Evolutionary conservation across 2,113 vertebrate genomes (phyloP), one percentile per base, ranked within the genome.

Genomic region (Panthera uncia): DNA sequence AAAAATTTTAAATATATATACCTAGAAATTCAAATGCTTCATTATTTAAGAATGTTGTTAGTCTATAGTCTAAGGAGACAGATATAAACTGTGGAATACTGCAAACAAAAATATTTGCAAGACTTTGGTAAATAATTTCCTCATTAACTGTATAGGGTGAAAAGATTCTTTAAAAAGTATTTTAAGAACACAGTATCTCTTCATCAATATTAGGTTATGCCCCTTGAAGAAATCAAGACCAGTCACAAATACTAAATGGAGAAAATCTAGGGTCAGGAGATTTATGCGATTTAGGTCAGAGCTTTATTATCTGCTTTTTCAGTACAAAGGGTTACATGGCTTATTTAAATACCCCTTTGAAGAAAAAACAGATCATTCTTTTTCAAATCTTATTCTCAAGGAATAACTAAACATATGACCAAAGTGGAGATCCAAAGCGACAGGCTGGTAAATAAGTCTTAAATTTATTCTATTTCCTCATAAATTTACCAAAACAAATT

Each of bases 401-500:
- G 27, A 92, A 25, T 68, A 91, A 86, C 23, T 78, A 87, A 83
- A 89, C 55, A 89, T 76, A 90, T 93, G 66, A 33, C 81, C 38
- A 82, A 76, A 93, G 41, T 65, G 36, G 16, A 82, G 55, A 89
- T 66, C 38, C 29, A 25, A 63, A 86, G 68, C 61, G 92, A 93
- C 21, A 63, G 69, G 14, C 33, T 95, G 41, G 29, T 76, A 74
- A 89, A 31, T 82, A 88, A 52, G 23, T 89, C 11, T 94, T 68
- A 96, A 89, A 73, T 74, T 86, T 90, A 82, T 48, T 80, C 55
- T 1, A 25, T 76, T n/a, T 85, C 68, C 41, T 90, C 23, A 89
- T 86, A 90, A 78, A 83, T 82, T 55, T 65, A 89, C 45, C 38
- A 21, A 65, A 96, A 95, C 38, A 94, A 55, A 16, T 83, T 86